Evolutionary conservation across 2,113 vertebrate genomes (phyloP).

Genomic region (Pedionomus torquatus): DNA sequence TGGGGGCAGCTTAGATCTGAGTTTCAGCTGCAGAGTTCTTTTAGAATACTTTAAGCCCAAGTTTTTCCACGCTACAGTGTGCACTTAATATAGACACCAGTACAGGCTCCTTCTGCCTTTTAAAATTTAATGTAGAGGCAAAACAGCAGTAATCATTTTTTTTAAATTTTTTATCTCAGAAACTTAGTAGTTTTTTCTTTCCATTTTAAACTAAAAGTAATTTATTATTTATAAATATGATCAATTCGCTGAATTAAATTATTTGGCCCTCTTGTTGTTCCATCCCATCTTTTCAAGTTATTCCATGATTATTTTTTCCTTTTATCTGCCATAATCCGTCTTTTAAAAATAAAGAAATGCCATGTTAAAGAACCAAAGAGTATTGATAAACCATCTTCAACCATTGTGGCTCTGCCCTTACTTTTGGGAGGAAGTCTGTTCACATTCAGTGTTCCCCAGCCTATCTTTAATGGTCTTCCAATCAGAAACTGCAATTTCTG

Average conservation of each 20-base stretch:
- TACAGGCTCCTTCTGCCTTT: background rate
- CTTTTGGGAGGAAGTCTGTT: background rate
- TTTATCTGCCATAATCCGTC: background rate
- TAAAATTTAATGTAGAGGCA: background rate
- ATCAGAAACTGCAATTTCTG: background rate
- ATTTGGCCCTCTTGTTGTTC: background rate
- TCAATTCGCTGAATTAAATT: background rate
- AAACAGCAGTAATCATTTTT: background rate
- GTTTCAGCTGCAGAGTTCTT: background rate
- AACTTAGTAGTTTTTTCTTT: background rate
- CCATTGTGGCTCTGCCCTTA: background rate
- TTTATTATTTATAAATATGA: background rate
- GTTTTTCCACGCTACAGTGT: background rate
- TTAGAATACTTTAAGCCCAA: background rate
- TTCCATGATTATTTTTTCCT: background rate
- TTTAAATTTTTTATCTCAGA: accelerated
- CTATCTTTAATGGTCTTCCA: background rate
- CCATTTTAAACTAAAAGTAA: background rate
- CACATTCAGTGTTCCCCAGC: background rate
- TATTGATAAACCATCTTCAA: background rate
- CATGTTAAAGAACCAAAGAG: background rate
- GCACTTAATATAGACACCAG: accelerated
- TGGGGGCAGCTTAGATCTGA: background rate
- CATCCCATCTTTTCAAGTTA: background rate
- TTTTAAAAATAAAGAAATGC: background rate